phyloP scores from a whole-genome alignment of 2,113 vertebrate species.

The Diadophis punctatus region DNA sequence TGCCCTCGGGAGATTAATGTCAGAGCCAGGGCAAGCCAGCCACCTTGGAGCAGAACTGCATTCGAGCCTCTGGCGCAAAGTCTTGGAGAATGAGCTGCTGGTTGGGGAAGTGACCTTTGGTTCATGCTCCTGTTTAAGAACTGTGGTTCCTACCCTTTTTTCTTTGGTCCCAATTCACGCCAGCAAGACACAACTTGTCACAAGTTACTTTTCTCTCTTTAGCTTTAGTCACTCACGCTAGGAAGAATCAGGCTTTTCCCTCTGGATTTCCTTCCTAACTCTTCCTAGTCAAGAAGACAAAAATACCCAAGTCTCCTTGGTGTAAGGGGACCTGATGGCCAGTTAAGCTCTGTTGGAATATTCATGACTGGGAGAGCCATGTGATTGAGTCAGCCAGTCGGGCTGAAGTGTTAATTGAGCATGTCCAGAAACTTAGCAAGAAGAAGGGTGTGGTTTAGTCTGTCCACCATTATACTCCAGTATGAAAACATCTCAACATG shows the following conservation, averaged over 20 bases:
- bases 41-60: background rate
- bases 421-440: too few species aligned
- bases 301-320: background rate
- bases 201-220: background rate
- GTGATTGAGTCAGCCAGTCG: too few species aligned
- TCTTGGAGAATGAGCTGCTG: background rate
- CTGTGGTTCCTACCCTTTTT: background rate
- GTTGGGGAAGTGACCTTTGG: background rate
- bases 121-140: background rate
- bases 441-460: too few species aligned
- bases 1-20: too few species aligned
- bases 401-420: too few species aligned
- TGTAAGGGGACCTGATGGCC: too few species aligned
- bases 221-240: background rate
- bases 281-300: background rate
- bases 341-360: too few species aligned
- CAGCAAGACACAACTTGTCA: background rate
- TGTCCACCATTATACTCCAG: too few species aligned
- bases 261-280: background rate
- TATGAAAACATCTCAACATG: too few species aligned
- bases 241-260: background rate
- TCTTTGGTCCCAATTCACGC: background rate
- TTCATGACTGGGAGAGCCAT: too few species aligned
- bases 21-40: background rate
- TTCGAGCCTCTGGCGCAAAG: background rate